Conservation (phyloP, 1,140 invertebrate species). For the Sitophilus oryzae region DNA sequence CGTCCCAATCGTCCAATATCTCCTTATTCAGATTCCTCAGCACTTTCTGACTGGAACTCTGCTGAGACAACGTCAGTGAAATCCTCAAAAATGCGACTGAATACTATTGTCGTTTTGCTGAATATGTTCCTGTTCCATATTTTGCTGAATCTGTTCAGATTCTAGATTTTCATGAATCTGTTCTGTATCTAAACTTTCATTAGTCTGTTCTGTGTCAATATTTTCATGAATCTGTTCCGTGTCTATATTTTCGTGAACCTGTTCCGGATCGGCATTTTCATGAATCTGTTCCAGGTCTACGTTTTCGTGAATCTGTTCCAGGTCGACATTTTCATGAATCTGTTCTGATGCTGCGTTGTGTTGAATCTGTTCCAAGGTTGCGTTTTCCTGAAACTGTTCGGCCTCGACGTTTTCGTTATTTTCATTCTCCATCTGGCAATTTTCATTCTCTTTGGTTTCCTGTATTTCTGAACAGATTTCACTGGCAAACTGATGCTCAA, state of each 20-base stretch:
- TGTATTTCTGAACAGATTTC: no score
- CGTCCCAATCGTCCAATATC: conserved; percentile 43
- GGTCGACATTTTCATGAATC: no score
- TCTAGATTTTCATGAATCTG: conserved; percentile 46
- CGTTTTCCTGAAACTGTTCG: conserved; percentile 41
- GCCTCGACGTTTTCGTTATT: conserved; percentile 5
- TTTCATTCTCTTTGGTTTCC: background rate
- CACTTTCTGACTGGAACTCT: conserved; percentile 7
- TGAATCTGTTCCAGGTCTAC: no score
- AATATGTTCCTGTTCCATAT: background rate
- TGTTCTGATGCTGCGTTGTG: no score
- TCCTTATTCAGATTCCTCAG: conserved; percentile 30
- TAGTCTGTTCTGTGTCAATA: no score
- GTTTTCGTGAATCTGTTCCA: no score
- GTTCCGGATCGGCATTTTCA: no score
- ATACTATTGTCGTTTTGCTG: conserved; percentile 7
- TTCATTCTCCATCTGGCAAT: conserved; percentile 1
- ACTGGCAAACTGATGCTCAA: no score
- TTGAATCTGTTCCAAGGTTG: conserved; percentile 50
- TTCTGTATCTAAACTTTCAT: conserved; percentile 49
- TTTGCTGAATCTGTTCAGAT: background rate
- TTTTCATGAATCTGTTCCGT: no score
- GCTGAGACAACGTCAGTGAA: conserved; percentile 12
- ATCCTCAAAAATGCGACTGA: conserved; percentile 20
- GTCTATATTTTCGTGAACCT: no score